Evolutionary conservation across 2,797 vertebrate species (phyloP).

Genomic region (Nannoperca obscura): DNA sequence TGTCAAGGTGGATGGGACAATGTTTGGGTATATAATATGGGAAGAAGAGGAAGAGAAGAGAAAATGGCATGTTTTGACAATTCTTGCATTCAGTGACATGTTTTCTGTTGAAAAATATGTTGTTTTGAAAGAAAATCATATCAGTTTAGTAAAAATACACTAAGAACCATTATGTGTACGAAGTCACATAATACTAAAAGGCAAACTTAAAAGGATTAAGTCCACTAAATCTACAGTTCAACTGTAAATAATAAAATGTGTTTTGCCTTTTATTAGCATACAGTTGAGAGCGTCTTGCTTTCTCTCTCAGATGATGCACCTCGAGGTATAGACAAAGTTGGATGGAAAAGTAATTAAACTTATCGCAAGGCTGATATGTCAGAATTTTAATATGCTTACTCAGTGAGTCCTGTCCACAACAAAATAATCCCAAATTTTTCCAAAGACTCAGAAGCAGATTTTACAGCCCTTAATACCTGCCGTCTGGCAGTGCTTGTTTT

Average conservation of each 20-base stretch:
- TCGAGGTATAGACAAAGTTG: slow-evolving; percentile 15
- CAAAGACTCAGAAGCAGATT: slow-evolving; percentile 24
- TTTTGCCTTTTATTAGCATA: slow-evolving; percentile 3
- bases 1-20: background rate
- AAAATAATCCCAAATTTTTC: slow-evolving; percentile 11
- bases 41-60: no score
- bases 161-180: background rate
- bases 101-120: background rate
- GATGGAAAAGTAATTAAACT: slow-evolving; percentile 28
- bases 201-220: background rate
- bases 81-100: background rate
- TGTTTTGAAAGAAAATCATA: background rate
- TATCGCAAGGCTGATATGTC: slow-evolving; percentile 13
- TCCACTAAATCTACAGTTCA: slow-evolving; percentile 12
- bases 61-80: background rate
- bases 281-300: background rate
- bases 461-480: slow-evolving; percentile 4
- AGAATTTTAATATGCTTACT: slow-evolving; percentile 10
- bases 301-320: slow-evolving; percentile 25
- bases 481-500: slow-evolving; percentile 34
- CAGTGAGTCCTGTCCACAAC: slow-evolving; percentile 26
- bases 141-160: background rate
- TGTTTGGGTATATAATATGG: background rate
- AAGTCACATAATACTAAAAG: background rate
- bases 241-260: slow-evolving; percentile 8